These are phyloP conservation scores for Lysandra bellargus DNA, from an alignment of 2,888 invertebrate genomes.

Conservation along the genomic window DNA sequence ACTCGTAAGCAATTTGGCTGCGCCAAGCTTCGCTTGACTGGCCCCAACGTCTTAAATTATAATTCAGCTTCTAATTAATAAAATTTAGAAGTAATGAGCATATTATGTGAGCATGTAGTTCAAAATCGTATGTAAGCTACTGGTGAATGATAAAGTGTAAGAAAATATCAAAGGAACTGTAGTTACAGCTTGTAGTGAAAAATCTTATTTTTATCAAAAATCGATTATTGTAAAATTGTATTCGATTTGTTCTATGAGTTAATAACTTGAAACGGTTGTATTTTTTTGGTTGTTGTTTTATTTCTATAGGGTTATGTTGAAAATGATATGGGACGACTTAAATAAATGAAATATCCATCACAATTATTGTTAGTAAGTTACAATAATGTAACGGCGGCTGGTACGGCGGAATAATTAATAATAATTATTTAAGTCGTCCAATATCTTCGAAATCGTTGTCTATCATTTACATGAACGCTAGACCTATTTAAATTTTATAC, in stretches of 20 bases:
- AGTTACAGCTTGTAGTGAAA: neutral
- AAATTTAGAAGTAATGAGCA: slow-evolving; percentile 2
- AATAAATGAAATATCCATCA: neutral
- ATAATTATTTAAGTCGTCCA: neutral
- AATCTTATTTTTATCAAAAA: neutral
- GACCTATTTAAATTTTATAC: neutral
- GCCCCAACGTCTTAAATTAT: neutral
- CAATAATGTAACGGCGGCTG: neutral
- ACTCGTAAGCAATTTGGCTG: slow-evolving; percentile 5
- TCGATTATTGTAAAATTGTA: neutral
- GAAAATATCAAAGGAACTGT: slow-evolving; percentile 9
- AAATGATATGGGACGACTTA: neutral
- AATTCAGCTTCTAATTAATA: slow-evolving; percentile 4
- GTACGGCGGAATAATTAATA: neutral
- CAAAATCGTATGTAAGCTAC: slow-evolving; percentile 7
- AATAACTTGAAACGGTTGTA: slow-evolving; percentile 1
- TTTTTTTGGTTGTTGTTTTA: slow-evolving; percentile 18
- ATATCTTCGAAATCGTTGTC: neutral
- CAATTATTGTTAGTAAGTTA: neutral
- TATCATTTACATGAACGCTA: slow-evolving; percentile 2
- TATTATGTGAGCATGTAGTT: slow-evolving; percentile 21
- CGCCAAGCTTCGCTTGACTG: neutral
- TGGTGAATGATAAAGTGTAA: slow-evolving; percentile 15
- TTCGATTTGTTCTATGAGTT: neutral
- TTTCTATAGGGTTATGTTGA: neutral